Evolutionary conservation across 2,888 invertebrate species (phyloP).

Genomic region (Strigamia crassipes): DNA sequence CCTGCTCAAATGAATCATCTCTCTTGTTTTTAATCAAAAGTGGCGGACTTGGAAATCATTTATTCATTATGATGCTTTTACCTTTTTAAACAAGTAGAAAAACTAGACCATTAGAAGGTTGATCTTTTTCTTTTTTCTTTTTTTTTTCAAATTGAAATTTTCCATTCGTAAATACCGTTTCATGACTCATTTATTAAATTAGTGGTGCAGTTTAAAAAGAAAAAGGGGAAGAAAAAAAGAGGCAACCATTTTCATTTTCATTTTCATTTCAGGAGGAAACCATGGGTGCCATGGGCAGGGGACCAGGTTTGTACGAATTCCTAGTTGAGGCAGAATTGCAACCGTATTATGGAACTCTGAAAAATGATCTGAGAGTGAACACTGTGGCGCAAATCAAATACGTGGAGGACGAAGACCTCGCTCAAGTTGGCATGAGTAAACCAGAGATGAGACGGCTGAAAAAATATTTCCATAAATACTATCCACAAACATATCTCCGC

Average conservation of each 20-base stretch:
- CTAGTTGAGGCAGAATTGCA: conserved; percentile 91
- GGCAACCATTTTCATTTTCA: conserved; percentile 10
- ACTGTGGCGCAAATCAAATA: conserved; percentile 80
- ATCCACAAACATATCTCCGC: conserved; percentile 88
- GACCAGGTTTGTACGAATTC: conserved; percentile 81
- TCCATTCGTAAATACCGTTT: background rate
- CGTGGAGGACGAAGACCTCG: conserved; percentile 89
- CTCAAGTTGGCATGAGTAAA: conserved; percentile 87
- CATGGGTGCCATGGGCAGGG: conserved; percentile 54
- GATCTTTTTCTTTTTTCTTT: no score
- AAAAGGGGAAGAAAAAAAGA: background rate
- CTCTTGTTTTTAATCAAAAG: conserved; percentile 20
- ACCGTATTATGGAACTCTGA: conserved; percentile 79
- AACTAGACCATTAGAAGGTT: conserved; percentile 4
- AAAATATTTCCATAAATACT: conserved; percentile 91
- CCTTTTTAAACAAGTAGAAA: background rate
- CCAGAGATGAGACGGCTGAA: conserved; percentile 93
- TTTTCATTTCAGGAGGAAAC: conserved; percentile 36
- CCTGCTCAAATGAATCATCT: conserved; percentile 33
- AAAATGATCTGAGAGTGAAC: conserved; percentile 78
- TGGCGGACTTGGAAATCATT: conserved; percentile 15
- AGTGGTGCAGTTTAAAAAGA: conserved; percentile 8
- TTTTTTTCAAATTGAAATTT: background rate
- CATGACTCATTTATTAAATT: conserved; percentile 28
- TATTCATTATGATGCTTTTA: background rate